Evolutionary conservation across 2,113 vertebrate genomes (phyloP), one percentile per base, ranked within the genome.

Genomic region (Pachypanchax playfairii): DNA sequence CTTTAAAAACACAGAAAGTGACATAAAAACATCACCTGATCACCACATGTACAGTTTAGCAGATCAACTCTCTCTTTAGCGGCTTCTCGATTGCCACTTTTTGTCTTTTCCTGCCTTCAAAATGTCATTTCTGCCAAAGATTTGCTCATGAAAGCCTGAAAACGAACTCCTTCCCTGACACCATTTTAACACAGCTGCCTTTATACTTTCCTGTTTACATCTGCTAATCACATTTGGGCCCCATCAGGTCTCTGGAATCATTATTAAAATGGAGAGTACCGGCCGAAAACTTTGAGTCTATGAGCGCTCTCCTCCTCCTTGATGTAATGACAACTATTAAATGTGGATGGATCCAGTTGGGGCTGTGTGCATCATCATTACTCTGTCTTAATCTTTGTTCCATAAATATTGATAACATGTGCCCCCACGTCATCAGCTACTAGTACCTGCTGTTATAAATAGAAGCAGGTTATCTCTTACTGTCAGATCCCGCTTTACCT

Each of bases 381-480:
- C 84, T 90, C 86, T 74, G 67, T 90, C 88, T 91, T 83, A 88
- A 89, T 92, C 82, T 88, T 84, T 85, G 85, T 87, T 87, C 88
- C 89, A 91, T 91, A 89, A 91, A 91, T 91, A 91, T 91, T 90
- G 86, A 90, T 92, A 92, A 91, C 85, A 85, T 88, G 84, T 73
- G 78, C 59, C 71, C 26, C 82, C 79, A 85, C 82, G 86, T 91
- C 90, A 91, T 87, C 78, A 73, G 82, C 87, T 85, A 90, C 86
- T 90, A 85, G 88, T 91, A 90, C 87, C 79, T 88, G 83, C 75
- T 57, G 77, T 86, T 91, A 91, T 87, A 93, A 92, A 93, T 91
- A 91, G 89, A 82, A 80, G 74, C 77, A 82, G 79, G 80, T 81
- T 87, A 85, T 86, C 81, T 88, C 76, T 78, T 82, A 79, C 65